phyloP scores from a whole-genome alignment of 2,888 invertebrate genomes.

The Nasonia oneida region DNA sequence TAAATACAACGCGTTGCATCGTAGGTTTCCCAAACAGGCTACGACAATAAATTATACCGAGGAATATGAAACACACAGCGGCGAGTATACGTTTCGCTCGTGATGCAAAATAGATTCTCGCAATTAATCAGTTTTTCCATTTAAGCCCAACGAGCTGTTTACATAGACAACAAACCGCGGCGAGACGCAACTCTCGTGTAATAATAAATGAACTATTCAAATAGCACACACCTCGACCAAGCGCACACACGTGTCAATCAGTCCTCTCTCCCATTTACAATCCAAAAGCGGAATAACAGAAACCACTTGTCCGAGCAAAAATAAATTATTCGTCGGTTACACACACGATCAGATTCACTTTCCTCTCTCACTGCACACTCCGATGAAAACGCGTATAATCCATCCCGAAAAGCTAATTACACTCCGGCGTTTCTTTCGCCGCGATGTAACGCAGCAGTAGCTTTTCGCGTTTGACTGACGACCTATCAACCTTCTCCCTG shows the following conservation, averaged over 20 bases:
- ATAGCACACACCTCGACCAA: neutral
- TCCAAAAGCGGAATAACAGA: neutral
- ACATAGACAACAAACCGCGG: neutral
- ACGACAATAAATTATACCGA: neutral
- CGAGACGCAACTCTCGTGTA: neutral
- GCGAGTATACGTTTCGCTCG: neutral
- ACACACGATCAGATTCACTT: neutral
- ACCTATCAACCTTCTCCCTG: conserved; percentile 41
- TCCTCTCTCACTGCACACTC: too few relatives aligned
- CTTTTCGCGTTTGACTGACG: conserved; percentile 39
- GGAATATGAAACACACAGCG: neutral
- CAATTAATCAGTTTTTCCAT: conserved; percentile 22
- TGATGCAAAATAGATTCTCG: neutral
- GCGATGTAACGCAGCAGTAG: neutral
- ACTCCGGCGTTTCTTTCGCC: neutral
- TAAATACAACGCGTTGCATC: neutral
- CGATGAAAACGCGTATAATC: conserved; percentile 10
- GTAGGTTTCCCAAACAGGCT: neutral
- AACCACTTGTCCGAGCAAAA: neutral
- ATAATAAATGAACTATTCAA: conserved; percentile 21
- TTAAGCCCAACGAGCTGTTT: neutral
- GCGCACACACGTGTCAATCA: neutral
- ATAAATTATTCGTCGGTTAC: conserved; percentile 10
- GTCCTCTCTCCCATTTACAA: neutral
- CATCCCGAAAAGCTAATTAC: conserved; percentile 52